These are phyloP conservation scores for Danaus chrysippus DNA, from an alignment of 2,888 invertebrate species.

Conservation along the genomic window DNA sequence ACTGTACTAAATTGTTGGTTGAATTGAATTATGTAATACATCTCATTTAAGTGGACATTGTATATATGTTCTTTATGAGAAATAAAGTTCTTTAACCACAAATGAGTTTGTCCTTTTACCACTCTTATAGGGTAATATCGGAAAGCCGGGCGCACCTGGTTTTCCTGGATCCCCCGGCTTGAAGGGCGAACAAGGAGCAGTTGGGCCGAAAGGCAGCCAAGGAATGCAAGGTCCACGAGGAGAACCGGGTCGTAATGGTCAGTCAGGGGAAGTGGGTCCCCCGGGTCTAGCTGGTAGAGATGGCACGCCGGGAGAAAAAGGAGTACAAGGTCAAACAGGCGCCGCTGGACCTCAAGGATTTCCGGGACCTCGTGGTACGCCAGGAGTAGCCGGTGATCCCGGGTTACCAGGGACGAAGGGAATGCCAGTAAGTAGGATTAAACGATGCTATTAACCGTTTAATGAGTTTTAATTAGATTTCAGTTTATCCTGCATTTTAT, in stretches of 20 bases:
- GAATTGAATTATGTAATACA: no score
- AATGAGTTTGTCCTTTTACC: constrained; percentile 2
- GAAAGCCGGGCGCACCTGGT: constrained; percentile 91
- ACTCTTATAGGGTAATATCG: constrained; percentile 82
- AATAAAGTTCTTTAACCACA: no score
- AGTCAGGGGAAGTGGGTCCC: constrained; percentile 86
- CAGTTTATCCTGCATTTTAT: no score
- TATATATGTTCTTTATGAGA: no score
- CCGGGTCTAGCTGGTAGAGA: constrained; percentile 88
- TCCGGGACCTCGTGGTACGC: constrained; percentile 88
- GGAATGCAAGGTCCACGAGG: constrained; percentile 90
- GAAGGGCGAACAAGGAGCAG: constrained; percentile 88
- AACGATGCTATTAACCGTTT: no score
- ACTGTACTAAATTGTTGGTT: no score
- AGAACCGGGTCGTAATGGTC: constrained; percentile 88
- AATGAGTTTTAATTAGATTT: no score
- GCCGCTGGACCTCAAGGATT: constrained; percentile 88
- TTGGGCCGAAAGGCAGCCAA: constrained; percentile 89
- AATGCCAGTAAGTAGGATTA: constrained; percentile 75
- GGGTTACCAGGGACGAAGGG: constrained; percentile 88
- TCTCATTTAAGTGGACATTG: no score
- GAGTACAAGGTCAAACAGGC: constrained; percentile 85
- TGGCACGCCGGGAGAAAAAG: constrained; percentile 89
- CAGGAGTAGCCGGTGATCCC: constrained; percentile 85
- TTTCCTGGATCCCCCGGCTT: constrained; percentile 89